These are phyloP conservation scores for Girardia tigrina DNA, from an alignment of 2,888 invertebrate species.

Conservation along the genomic window DNA sequence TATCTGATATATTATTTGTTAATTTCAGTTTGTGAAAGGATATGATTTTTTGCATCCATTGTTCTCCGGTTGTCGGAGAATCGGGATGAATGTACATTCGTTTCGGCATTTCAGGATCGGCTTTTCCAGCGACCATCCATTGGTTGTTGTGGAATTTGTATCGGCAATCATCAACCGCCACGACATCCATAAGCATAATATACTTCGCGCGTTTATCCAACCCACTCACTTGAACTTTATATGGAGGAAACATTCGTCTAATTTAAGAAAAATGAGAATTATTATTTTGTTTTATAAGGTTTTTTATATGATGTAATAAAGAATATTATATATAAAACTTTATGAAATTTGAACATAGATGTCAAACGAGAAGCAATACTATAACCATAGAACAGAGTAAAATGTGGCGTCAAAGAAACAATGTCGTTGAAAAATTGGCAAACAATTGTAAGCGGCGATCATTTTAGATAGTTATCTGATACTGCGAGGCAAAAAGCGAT, in stretches of 20 bases:
- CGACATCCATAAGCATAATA: constrained; percentile 93
- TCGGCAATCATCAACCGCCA: constrained; percentile 89
- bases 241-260: constrained; percentile 99
- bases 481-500: constrained; percentile 18
- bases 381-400: background rate
- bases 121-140: constrained; percentile 78
- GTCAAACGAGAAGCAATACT: background rate
- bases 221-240: constrained; percentile 94
- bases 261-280: constrained; percentile 47
- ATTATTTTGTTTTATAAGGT: no score
- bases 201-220: constrained; percentile 97
- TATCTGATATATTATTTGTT: constrained; percentile 98
- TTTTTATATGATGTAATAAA: no score
- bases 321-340: no score
- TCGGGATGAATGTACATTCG: constrained; percentile 88
- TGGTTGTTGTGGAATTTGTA: constrained; percentile 54
- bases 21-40: constrained; percentile 97
- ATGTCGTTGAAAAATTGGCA: constrained; percentile 19
- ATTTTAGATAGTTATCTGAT: constrained; percentile 23
- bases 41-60: constrained; percentile 99
- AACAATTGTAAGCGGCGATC: constrained; percentile 16
- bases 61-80: constrained; percentile 84
- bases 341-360: background rate
- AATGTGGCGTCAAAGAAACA: constrained; percentile 20
- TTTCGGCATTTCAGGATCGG: constrained; percentile 96